Conservation (phyloP, 2,888 invertebrate species). For the Archips xylosteana region DNA sequence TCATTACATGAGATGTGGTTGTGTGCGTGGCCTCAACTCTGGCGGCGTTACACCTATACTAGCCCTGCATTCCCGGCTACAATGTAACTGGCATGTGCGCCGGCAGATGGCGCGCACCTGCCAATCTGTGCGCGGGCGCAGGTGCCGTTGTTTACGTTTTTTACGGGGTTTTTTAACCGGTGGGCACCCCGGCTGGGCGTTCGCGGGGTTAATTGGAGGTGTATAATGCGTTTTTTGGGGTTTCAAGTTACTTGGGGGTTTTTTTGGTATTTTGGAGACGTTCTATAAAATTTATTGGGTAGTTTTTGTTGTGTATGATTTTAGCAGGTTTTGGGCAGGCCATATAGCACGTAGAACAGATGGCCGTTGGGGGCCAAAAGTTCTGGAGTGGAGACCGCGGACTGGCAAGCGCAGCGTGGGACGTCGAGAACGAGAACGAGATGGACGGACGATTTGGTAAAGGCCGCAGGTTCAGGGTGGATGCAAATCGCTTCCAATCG, state of each 20-base stretch:
- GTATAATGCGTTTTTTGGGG: neutral
- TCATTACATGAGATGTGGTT: too few relatives aligned
- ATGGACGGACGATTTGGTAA: too few relatives aligned
- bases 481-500: too few relatives aligned
- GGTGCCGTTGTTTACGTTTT: conserved; percentile 81
- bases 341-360: too few relatives aligned
- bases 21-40: too few relatives aligned
- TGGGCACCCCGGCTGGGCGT: neutral
- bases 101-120: conserved; percentile 79
- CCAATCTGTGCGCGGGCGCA: conserved; percentile 78
- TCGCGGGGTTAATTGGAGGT: conserved; percentile 14
- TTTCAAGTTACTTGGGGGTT: neutral
- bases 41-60: too few relatives aligned
- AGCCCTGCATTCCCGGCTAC: neutral
- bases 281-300: neutral
- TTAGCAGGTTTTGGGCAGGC: too few relatives aligned
- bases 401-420: too few relatives aligned
- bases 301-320: neutral
- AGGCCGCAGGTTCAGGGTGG: too few relatives aligned
- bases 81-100: conserved; percentile 24
- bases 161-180: conserved; percentile 52
- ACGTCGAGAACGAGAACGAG: too few relatives aligned
- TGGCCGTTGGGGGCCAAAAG: too few relatives aligned
- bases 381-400: too few relatives aligned
- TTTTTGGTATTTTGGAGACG: neutral